Evolutionary conservation across 37 sponge, comb jelly and placozoan genomes (phyloP), one percentile per base, ranked within the genome.

Genomic region (Spongilla lacustris): DNA sequence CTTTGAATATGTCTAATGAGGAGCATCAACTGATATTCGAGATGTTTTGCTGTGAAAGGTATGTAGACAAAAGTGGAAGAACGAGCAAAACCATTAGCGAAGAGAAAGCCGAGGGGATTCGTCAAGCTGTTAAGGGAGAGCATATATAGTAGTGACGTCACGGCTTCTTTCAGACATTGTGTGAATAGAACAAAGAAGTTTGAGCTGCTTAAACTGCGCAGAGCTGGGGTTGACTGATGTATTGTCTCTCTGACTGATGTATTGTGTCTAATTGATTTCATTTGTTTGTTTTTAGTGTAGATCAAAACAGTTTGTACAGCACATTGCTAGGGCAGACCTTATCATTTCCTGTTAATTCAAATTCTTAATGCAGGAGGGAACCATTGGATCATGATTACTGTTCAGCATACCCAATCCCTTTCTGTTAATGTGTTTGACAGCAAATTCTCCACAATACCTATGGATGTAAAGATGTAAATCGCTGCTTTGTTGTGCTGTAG

Each of bases 151-250:
- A 58, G 58, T 58, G 58, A 17, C 58, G 58, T 58, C 58, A 58
- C 58, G 58, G 58, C 58, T 58, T 58, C 58, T 58, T 58, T 58
- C 58, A 58, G 58, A 58, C 58, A 58, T 58, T 58, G 58, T 8
- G 58, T 58, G 58, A 58, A 58, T 58, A 58, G 58, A 58, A 58
- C 58, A 58, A 58, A 58, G 58, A 58, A 58, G 58, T 58, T 58
- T 58, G 58, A 58, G 58, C 58, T 58, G 58, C 58, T 58, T n/a
- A 58, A 58, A 58, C 58, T 58, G 58, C 58, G 58, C 19, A 58
- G 58, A 58, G 58, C 11, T 19, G 58, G 58, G 11, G 19, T 58
- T 58, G 19, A 58, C 19, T 58, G 58, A 58, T 17, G 19, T 58
- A 14, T 17, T 58, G 19, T 58, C 19, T 41, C 41, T 41, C 41